Conservation (phyloP, 2,888 invertebrate species). For the Caenorhabditis sp. region DNA sequence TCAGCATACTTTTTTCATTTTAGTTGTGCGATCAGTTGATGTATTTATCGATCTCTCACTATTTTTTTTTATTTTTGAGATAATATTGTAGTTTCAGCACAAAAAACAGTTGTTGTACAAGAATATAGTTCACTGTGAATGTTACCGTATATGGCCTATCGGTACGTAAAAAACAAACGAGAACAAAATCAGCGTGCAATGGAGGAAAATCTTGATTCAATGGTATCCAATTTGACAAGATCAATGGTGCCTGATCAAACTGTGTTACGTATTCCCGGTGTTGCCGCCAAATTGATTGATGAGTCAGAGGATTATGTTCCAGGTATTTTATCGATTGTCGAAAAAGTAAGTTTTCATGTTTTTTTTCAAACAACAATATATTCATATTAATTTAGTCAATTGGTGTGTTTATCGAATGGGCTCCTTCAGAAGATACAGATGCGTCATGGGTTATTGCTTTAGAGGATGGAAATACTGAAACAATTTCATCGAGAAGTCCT, state of each 20-base stretch:
- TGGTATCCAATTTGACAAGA: constrained; percentile 38
- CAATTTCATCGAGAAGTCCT: constrained; percentile 18
- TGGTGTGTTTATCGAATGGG: constrained; percentile 69
- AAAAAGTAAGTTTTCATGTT: constrained; percentile 51
- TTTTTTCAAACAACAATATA: too few relatives aligned
- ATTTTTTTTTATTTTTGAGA: neutral
- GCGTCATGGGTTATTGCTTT: constrained; percentile 53
- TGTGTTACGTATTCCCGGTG: constrained; percentile 37
- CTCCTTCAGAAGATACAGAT: constrained; percentile 53
- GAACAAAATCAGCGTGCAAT: constrained; percentile 43
- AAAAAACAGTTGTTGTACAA: too few relatives aligned
- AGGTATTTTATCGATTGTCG: constrained; percentile 57
- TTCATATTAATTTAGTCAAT: constrained; percentile 50
- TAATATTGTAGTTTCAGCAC: neutral
- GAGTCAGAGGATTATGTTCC: constrained; percentile 42
- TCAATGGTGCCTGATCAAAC: constrained; percentile 52
- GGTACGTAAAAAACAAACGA: constrained; percentile 53
- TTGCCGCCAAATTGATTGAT: constrained; percentile 46
- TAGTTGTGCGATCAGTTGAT: neutral
- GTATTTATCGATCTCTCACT: neutral
- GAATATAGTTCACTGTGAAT: constrained; percentile 19
- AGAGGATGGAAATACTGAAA: constrained; percentile 32
- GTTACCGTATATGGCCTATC: constrained; percentile 55
- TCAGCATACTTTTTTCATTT: neutral
- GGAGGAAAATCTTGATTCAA: constrained; percentile 43